A percentile compares a stretch with the other conserved stretches of the same genome.
These are phyloP conservation scores for Drosophila meridionalis DNA, from an alignment of 2,888 invertebrate species.

Conservation along the genomic window DNA sequence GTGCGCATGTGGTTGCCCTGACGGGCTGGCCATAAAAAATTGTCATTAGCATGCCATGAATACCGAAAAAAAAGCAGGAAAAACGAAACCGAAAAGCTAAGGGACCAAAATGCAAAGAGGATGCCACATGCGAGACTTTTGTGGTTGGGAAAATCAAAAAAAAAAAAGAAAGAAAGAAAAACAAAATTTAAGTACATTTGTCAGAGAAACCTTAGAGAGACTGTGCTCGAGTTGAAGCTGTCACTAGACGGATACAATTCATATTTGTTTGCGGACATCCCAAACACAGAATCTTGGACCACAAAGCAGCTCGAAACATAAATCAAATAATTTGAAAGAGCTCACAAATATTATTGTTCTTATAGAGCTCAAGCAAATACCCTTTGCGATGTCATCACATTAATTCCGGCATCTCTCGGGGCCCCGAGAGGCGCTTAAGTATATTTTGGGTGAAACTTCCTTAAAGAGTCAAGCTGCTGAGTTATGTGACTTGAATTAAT, in stretches of 20 bases:
- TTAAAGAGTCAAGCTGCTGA: conserved; percentile 14
- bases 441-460: not conserved
- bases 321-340: conserved; percentile 1
- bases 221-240: not conserved
- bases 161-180: not conserved
- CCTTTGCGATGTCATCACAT: not conserved
- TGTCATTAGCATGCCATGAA: conserved; percentile 38
- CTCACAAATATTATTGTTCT: not conserved
- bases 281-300: not conserved
- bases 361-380: not conserved
- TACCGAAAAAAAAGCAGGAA: not conserved
- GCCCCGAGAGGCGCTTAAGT: not conserved
- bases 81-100: conserved; percentile 8
- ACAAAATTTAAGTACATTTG: conserved; percentile 7
- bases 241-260: conserved; percentile 1
- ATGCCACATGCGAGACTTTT: not conserved
- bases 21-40: conserved; percentile 16
- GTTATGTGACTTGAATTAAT: conserved; percentile 22
- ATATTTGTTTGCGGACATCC: not conserved
- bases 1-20: conserved; percentile 13
- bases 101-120: conserved; percentile 1
- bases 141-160: not conserved
- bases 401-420: not conserved
- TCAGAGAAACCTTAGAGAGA: not conserved
- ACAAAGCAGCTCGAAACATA: not conserved